Evolutionary conservation across 1,140 invertebrate genomes (phyloP), one percentile per base, ranked within the genome.

Genomic region (Drosophila mojavensis): DNA sequence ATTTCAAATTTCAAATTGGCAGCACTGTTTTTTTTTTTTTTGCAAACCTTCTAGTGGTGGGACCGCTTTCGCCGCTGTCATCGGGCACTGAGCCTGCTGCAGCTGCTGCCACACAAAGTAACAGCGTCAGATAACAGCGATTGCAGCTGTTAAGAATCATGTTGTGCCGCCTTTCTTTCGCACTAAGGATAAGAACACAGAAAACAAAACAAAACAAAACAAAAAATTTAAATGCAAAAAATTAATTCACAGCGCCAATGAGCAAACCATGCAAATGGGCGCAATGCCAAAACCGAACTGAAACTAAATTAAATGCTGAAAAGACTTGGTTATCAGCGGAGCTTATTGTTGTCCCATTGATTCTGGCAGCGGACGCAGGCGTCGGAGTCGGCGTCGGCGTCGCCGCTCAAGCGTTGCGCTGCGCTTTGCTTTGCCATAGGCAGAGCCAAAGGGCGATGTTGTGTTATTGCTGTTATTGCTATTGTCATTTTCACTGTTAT

Each of bases 261-360:
- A 30, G 30, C 30, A 15, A 24, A 60, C 51, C 75, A 61, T 78
- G 72, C 75, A 78, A 74, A 75, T 78, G 75, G 72, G 55, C 66
- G 72, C 66, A 78, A 50, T 51, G 60, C 77, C 63, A 59, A 76
- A 76, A 54, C 63, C 76, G 48, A 78, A 78, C 72, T 78, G 72
- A 76, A 79, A 79, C 73, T 71, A 62, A 79, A 63, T 79, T 76
- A 63, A 76, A 67, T 78, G 61, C 72, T 78, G 24, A 65, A 70
- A 66, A 75, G 51, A 61, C 65, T 53, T 61, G 75, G 72, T 78
- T 78, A 78, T 75, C 75, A 65, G 61, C 48, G 54, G 62, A 61
- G 55, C 50, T 75, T 70, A 62, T 60, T 66, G 67, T 30, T 69
- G 54, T 67, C 33, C 41, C 64, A 56, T 1, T 54, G 50, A 47